A percentile compares a stretch with the other conserved stretches of the same genome.
Conservation (phyloP, 2,797 vertebrate genomes). For the Acanthurus tractus region DNA sequence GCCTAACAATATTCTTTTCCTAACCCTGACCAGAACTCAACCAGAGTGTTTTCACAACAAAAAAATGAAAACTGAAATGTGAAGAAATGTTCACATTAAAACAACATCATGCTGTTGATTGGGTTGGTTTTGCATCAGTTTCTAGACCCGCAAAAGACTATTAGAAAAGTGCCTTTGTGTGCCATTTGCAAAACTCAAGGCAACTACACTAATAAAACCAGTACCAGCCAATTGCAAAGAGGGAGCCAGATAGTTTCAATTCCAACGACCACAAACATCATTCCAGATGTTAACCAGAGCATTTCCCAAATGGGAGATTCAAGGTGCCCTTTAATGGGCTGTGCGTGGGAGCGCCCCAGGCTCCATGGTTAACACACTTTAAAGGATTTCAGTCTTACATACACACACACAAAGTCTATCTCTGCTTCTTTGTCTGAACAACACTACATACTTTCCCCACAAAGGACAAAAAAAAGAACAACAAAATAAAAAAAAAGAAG, state of each 20-base stretch:
- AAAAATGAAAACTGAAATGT: too few species aligned
- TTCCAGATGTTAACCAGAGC: slow-evolving; percentile 70
- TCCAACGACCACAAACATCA: slow-evolving; percentile 63
- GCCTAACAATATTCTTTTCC: too few species aligned
- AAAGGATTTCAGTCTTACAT: slow-evolving; percentile 65
- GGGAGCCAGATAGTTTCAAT: slow-evolving; percentile 57
- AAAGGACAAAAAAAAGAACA: slow-evolving; percentile 55
- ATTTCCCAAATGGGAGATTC: slow-evolving; percentile 66
- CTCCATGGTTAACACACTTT: slow-evolving; percentile 67
- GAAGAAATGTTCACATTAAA: too few species aligned
- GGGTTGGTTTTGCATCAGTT: slow-evolving; percentile 13
- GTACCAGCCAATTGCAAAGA: slow-evolving; percentile 55
- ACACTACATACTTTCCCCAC: slow-evolving; percentile 49
- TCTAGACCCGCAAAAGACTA: slow-evolving; percentile 1
- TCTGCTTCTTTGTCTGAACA: slow-evolving; percentile 65
- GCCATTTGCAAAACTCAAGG: slow-evolving; percentile 33
- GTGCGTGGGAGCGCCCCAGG: slow-evolving; percentile 68
- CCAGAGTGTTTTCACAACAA: too few species aligned
- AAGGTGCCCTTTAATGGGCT: slow-evolving; percentile 76
- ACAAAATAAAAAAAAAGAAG: slow-evolving; percentile 65
- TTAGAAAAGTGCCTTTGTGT: slow-evolving; percentile 18
- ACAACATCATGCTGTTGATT: too few species aligned
- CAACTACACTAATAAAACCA: slow-evolving; percentile 15
- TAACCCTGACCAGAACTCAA: too few species aligned
- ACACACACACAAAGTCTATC: slow-evolving; percentile 53